Conservation (phyloP, 2,797 vertebrate genomes). For the Ispidina lecontei region DNA sequence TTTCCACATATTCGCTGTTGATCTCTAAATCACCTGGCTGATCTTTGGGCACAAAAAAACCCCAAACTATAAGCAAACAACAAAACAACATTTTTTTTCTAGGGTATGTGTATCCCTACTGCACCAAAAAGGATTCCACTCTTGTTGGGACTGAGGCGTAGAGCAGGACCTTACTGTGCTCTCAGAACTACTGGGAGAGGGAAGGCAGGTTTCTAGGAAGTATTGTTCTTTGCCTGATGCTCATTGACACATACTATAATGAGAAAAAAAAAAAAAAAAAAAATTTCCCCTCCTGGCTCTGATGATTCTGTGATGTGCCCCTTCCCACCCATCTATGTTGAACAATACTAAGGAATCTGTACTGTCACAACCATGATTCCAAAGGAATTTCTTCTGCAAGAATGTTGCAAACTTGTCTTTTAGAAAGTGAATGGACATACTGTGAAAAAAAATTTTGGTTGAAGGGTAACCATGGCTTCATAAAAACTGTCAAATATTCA, state of each 20-base stretch:
- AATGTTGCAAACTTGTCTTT: neutral
- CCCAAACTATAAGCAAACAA: neutral
- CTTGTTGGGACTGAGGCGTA: accelerated
- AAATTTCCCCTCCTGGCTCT: neutral
- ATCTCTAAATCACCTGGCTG: neutral
- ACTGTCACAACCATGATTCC: accelerated
- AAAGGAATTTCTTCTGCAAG: neutral
- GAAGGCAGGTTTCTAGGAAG: neutral
- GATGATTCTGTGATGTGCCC: neutral
- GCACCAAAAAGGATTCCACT: neutral
- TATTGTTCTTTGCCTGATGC: neutral
- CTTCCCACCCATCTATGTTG: neutral
- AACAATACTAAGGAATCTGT: neutral
- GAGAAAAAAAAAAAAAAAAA: neutral
- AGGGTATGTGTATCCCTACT: neutral
- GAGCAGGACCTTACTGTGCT: neutral
- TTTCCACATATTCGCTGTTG: neutral
- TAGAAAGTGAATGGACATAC: neutral
- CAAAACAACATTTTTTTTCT: neutral
- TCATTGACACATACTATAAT: neutral
- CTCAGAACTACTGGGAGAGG: neutral
- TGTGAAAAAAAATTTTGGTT: neutral
- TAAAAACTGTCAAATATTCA: neutral
- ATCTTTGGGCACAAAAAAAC: neutral
- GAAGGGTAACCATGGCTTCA: neutral